These are phyloP conservation scores for Eledona agricola DNA, from an alignment of 2,888 invertebrate species.

Conservation along the genomic window DNA sequence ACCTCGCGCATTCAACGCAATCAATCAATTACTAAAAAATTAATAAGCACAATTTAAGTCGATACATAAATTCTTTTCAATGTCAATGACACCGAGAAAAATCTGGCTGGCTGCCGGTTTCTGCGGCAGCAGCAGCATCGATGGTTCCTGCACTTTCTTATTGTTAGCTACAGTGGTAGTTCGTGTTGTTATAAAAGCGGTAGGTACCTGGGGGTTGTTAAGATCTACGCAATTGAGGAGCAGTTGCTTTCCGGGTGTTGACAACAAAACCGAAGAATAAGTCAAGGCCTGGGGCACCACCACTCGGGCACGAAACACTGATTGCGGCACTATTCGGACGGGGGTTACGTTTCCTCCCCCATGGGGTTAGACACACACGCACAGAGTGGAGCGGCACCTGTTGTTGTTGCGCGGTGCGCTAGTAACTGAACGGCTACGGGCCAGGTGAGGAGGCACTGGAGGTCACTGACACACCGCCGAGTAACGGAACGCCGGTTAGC, in stretches of 20 bases:
- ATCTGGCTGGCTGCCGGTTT: too few relatives aligned
- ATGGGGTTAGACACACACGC: slow-evolving; percentile 23
- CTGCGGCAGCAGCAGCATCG: slow-evolving; percentile 28
- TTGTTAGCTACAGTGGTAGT: too few relatives aligned
- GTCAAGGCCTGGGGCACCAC: slow-evolving; percentile 3
- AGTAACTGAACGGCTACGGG: slow-evolving; percentile 57
- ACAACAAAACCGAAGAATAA: too few relatives aligned
- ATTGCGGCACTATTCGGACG: slow-evolving; percentile 19
- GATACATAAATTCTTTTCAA: slow-evolving; percentile 38
- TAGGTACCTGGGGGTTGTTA: too few relatives aligned
- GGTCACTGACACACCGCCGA: slow-evolving; percentile 61
- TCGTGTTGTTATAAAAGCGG: too few relatives aligned
- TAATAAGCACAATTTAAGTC: slow-evolving; percentile 39
- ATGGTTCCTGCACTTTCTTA: too few relatives aligned
- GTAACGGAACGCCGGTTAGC: slow-evolving; percentile 60
- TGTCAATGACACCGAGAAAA: slow-evolving; percentile 45
- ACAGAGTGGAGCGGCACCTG: slow-evolving; percentile 54
- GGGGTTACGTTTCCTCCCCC: slow-evolving; percentile 16
- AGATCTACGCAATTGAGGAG: too few relatives aligned
- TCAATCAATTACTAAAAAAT: slow-evolving; percentile 9
- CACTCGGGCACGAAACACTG: slow-evolving; percentile 22
- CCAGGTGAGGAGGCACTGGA: slow-evolving; percentile 62
- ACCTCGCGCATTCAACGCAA: slow-evolving; percentile 12
- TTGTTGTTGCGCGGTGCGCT: slow-evolving; percentile 61
- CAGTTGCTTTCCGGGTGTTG: too few relatives aligned